These are phyloP conservation scores for Platalea minor DNA, from an alignment of 2,797 vertebrate species.

Conservation along the genomic window DNA sequence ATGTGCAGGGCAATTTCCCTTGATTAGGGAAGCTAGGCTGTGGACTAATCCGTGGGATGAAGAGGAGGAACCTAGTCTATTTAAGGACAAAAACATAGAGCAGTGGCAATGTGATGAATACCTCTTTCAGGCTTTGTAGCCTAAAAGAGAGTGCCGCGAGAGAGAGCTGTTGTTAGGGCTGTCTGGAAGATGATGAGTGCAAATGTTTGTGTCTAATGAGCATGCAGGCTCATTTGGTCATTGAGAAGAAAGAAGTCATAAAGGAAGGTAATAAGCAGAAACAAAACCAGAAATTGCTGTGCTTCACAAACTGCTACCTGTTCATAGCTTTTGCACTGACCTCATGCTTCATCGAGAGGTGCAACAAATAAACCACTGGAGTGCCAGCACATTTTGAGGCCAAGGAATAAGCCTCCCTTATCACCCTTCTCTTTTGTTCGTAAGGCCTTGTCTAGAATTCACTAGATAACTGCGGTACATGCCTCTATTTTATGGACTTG, in stretches of 20 bases:
- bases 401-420: background rate
- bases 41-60: background rate
- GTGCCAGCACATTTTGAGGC: background rate
- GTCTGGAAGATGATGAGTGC: background rate
- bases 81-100: background rate
- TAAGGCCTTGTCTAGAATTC: background rate
- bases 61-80: background rate
- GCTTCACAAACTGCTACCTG: background rate
- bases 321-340: conserved; percentile 4
- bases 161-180: background rate
- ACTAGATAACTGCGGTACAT: background rate
- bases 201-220: conserved; percentile 32
- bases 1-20: background rate
- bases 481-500: background rate
- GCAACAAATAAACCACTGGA: background rate
- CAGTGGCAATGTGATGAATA: background rate
- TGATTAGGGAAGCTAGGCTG: background rate
- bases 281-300: conserved; percentile 1
- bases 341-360: background rate
- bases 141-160: background rate
- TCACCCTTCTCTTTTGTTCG: background rate
- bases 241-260: conserved; percentile 37
- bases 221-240: background rate
- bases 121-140: background rate
- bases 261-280: conserved; percentile 32